Percentiles rank a stretch among this genome's conserved stretches.
phyloP scores from a whole-genome alignment of 2,797 vertebrate species.

The Catamblyrhynchus diadema region DNA sequence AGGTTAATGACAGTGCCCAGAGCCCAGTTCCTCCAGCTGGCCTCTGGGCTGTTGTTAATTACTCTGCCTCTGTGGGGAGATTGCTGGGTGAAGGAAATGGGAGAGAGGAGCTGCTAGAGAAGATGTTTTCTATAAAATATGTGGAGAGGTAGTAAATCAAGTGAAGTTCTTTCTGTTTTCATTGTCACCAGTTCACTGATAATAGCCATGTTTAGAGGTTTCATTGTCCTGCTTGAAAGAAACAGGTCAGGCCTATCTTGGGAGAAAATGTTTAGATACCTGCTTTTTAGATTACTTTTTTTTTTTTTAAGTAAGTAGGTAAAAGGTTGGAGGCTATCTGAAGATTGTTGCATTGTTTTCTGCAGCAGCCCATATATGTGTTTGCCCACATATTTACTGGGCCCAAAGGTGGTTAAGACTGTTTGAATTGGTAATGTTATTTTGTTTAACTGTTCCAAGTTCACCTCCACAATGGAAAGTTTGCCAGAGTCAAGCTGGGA shows the following conservation, averaged over 20 bases:
- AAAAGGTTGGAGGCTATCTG: neutral
- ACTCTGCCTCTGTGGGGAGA: neutral
- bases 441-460: neutral
- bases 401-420: neutral
- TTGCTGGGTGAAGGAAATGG: conserved; percentile 23
- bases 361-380: neutral
- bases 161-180: conserved; percentile 40
- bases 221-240: conserved; percentile 58
- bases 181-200: conserved; percentile 49
- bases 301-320: neutral
- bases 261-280: conserved; percentile 20
- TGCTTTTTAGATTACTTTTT: conserved; percentile 6
- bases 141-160: conserved; percentile 29
- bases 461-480: neutral
- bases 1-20: conserved; percentile 72
- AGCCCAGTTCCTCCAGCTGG: conserved; percentile 6
- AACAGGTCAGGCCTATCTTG: neutral
- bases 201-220: conserved; percentile 38
- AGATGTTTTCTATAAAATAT: conserved; percentile 5
- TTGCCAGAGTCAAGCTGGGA: neutral
- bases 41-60: conserved; percentile 71
- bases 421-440: neutral
- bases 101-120: neutral
- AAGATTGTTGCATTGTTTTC: neutral
- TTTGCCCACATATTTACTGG: neutral